phyloP scores from a whole-genome alignment of 2,888 invertebrate species.

The Hemaris fuciformis region DNA sequence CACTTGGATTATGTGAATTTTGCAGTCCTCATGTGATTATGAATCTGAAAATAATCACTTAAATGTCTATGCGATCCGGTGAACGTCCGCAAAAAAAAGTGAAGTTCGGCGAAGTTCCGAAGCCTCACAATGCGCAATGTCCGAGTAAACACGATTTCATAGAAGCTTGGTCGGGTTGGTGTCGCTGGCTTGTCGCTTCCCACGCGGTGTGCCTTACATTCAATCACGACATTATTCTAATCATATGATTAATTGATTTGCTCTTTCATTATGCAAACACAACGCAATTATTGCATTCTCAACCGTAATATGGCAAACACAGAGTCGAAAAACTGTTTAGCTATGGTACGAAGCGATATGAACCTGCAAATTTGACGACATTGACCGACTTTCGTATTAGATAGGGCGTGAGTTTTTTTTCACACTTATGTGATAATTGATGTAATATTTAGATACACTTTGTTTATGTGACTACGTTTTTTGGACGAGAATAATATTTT shows the following conservation, averaged over 20 bases:
- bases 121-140: not conserved
- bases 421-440: conserved; percentile 8
- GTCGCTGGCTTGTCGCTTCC: conserved; percentile 27
- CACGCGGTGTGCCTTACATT: conserved; percentile 37
- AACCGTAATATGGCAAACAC: not conserved
- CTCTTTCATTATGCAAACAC: conserved; percentile 20
- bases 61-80: too few relatives aligned
- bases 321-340: not conserved
- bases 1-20: too few relatives aligned
- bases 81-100: not conserved
- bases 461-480: not conserved
- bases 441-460: not conserved
- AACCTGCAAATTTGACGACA: conserved; percentile 11
- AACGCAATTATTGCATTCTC: not conserved
- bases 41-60: too few relatives aligned
- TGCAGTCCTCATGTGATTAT: too few relatives aligned
- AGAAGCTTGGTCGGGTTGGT: conserved; percentile 19
- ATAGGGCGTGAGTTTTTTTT: conserved; percentile 3
- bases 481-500: not conserved
- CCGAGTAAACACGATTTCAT: conserved; percentile 14
- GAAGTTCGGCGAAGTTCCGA: not conserved
- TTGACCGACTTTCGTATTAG: conserved; percentile 13
- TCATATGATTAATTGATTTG: conserved; percentile 43
- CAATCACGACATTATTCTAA: conserved; percentile 38
- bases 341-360: not conserved